phyloP scores from a whole-genome alignment of 2,113 vertebrate genomes.

The Saguinus midas region DNA sequence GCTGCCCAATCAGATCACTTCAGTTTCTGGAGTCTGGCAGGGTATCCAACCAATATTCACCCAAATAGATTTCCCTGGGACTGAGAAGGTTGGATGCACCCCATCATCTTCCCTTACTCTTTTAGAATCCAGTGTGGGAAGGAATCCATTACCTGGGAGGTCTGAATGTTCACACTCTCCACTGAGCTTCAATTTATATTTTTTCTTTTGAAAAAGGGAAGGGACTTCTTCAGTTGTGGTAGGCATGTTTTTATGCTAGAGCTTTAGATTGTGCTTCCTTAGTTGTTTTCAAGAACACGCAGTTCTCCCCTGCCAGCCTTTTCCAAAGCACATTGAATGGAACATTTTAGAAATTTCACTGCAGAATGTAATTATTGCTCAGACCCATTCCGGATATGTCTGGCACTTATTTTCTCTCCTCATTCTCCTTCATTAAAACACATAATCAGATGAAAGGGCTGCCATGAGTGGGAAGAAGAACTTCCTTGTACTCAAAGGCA shows the following conservation, averaged over 20 bases:
- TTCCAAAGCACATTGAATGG: slow-evolving; percentile 12
- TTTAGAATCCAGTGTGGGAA: not conserved
- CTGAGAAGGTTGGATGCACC: not conserved
- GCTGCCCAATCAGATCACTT: fast-evolving
- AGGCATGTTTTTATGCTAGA: not conserved
- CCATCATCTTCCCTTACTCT: not conserved
- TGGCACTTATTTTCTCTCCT: slow-evolving; percentile 57
- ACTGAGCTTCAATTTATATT: not conserved
- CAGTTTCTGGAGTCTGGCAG: not conserved
- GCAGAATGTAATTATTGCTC: slow-evolving; percentile 56
- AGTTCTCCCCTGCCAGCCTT: slow-evolving; percentile 9
- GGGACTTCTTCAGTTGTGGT: not conserved
- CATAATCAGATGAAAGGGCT: slow-evolving; percentile 52
- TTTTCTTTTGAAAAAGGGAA: not conserved
- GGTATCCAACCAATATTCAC: not conserved
- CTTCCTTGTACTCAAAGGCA: not conserved
- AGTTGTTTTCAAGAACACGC: not conserved
- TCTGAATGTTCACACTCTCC: not conserved
- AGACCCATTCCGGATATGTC: slow-evolving; percentile 35
- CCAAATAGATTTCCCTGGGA: too few species aligned
- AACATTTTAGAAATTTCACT: slow-evolving; percentile 54
- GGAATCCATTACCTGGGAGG: not conserved
- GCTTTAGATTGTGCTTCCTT: not conserved
- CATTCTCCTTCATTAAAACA: slow-evolving; percentile 40
- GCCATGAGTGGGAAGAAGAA: slow-evolving; percentile 28